These are phyloP conservation scores for Lepus townsendii DNA, from an alignment of 2,797 vertebrate genomes.

Conservation along the genomic window DNA sequence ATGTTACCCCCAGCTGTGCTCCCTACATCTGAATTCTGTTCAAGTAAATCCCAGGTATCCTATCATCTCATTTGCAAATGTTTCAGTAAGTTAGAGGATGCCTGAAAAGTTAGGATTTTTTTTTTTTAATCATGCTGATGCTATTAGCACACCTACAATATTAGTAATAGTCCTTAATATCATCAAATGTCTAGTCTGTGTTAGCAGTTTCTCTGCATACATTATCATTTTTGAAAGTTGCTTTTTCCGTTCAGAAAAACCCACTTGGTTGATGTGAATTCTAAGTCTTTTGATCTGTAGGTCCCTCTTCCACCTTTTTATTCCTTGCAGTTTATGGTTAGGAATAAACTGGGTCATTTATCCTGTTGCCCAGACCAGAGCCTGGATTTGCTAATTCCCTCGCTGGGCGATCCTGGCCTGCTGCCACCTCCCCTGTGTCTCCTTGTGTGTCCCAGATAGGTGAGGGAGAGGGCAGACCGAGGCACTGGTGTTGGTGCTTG, in stretches of 20 bases:
- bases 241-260: background rate
- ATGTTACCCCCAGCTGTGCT: background rate
- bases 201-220: background rate
- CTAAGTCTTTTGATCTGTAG: background rate
- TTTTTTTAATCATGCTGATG: background rate
- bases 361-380: background rate
- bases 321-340: background rate
- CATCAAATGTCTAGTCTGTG: background rate
- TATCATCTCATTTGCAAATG: slow-evolving; percentile 27
- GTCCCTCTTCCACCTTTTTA: background rate
- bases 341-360: background rate
- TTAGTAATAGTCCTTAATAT: slow-evolving; percentile 30
- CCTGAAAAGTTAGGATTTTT: background rate
- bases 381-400: background rate
- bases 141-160: background rate
- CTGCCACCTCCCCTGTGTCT: background rate
- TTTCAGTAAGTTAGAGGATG: slow-evolving; percentile 1
- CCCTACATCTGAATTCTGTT: background rate
- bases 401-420: background rate
- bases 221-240: background rate
- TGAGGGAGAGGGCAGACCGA: background rate
- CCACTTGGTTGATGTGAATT: background rate
- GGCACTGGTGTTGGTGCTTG: background rate
- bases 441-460: background rate
- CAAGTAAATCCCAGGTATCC: background rate